Base-by-base conservation (phyloP, 2,888 invertebrate genomes). In the Pollenia griseotomentosa region DNA sequence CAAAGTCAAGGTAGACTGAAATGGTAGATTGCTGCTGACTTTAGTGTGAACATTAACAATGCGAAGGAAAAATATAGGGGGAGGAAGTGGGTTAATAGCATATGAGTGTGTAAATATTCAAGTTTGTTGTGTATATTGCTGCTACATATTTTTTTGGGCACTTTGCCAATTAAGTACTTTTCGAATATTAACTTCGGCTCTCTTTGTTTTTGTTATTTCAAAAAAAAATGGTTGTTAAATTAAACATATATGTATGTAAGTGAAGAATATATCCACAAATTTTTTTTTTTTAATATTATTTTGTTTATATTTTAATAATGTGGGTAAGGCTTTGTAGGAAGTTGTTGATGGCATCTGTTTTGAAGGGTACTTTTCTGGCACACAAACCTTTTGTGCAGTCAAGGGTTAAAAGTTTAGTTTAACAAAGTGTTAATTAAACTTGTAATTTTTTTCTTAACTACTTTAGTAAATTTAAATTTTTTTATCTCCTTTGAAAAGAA, bases 91-190 rank as follows among this genome's bases (percentile, higher is more conserved):
- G 11, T 83, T 68, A 53, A 19, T 55, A 23, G 23, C 23, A 23
- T 23, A 23, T 23, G 23, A 23, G 23, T 23, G 3, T 2, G 23
- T 23, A 23, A 23, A 23, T 23, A 23, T 23, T 23, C 23, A 55
- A 61, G 51, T n/a, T 78, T 59, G 46, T 44, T 66, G 65, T 61
- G 48, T 66, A 59, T 70, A 33, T 53, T 53, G 65, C 44, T 33
- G 53, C 19, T 46, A 19, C 40, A 33, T 23, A 23, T 44, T 16
- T 68, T 85, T 73, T 81, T 78, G 63, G 85, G 84, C 65, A 84
- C 65, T 84, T 66, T 87, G 87, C 87, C 87, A 87, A 87, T 78
- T 78, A 78, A 81, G 68, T 74, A 68, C 77, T 84, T 81, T 81
- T 68, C 68, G 19, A 51, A 63, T 78, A 81, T 87, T 77, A 87